phyloP scores from a whole-genome alignment of 2,113 vertebrate species.

The Lota lota region DNA sequence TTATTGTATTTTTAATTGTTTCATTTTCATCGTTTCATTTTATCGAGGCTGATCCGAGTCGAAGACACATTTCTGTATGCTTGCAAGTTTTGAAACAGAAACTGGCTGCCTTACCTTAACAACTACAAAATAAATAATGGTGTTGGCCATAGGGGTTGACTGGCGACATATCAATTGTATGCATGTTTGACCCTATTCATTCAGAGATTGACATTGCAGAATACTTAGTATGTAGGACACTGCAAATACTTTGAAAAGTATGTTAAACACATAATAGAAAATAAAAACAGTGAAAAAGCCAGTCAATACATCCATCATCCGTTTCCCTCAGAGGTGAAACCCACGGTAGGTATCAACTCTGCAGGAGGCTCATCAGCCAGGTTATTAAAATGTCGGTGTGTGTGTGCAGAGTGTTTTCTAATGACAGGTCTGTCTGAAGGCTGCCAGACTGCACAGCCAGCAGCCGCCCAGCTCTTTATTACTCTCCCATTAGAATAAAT shows the following conservation, averaged over 20 bases:
- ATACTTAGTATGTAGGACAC: background rate
- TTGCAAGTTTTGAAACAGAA: no score
- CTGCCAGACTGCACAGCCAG: constrained; percentile 47
- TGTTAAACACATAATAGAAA: no score
- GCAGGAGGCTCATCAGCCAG: constrained; percentile 33
- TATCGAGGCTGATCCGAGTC: no score
- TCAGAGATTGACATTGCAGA: background rate
- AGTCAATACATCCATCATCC: constrained; percentile 12
- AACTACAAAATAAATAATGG: no score
- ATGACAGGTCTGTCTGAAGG: constrained; percentile 54
- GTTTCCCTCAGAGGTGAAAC: constrained; percentile 14
- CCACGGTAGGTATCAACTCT: background rate
- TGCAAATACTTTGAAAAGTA: no score
- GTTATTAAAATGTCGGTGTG: constrained; percentile 51
- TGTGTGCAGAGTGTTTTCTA: constrained; percentile 30
- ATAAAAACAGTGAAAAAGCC: background rate
- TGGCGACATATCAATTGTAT: no score
- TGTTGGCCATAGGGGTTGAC: no score
- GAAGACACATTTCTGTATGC: no score
- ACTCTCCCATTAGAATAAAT: constrained; percentile 63
- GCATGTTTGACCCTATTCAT: background rate
- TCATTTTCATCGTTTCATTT: no score
- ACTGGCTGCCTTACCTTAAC: no score
- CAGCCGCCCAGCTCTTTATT: constrained; percentile 50
- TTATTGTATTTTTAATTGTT: no score